Percentiles rank a stretch among this genome's conserved stretches.
These are phyloP conservation scores for Momotus momota DNA, from an alignment of 2,797 vertebrate genomes.

Conservation along the genomic window DNA sequence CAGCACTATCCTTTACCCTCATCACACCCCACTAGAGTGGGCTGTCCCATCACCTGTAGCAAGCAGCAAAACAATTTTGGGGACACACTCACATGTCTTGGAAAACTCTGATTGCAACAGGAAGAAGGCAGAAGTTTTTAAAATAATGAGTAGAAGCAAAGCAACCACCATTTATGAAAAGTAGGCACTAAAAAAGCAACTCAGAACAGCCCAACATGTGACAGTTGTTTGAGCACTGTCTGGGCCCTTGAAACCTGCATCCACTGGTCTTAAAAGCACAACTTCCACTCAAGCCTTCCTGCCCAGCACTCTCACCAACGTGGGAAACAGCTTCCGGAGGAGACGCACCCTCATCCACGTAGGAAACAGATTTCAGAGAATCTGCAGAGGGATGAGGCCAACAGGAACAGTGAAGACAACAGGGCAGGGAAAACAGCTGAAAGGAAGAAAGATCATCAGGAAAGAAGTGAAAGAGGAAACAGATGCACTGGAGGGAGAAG, in stretches of 20 bases:
- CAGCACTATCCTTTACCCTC: not conserved
- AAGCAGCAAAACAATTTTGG: not conserved
- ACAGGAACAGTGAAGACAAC: slow-evolving; percentile 5
- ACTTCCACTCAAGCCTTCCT: not conserved
- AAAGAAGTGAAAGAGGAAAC: slow-evolving; percentile 56
- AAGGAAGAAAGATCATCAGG: slow-evolving; percentile 5
- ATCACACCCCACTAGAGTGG: not conserved
- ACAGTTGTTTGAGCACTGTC: not conserved
- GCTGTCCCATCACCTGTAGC: not conserved
- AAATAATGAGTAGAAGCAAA: not conserved
- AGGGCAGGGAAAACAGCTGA: not conserved
- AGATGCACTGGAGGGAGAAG: slow-evolving; percentile 3
- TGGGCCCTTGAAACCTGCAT: not conserved
- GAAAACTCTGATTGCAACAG: not conserved
- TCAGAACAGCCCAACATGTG: not conserved
- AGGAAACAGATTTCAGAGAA: slow-evolving; percentile 29
- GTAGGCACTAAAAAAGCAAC: not conserved
- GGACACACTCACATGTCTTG: rapidly evolving
- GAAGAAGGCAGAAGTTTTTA: not conserved
- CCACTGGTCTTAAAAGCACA: not conserved
- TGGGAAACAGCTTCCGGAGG: not conserved
- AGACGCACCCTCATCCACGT: rapidly evolving
- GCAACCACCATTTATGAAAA: not conserved
- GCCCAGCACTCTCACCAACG: not conserved
- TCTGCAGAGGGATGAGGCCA: not conserved